phyloP scores from a whole-genome alignment of 2,113 vertebrate species.

The Dromiciops gliroides region DNA sequence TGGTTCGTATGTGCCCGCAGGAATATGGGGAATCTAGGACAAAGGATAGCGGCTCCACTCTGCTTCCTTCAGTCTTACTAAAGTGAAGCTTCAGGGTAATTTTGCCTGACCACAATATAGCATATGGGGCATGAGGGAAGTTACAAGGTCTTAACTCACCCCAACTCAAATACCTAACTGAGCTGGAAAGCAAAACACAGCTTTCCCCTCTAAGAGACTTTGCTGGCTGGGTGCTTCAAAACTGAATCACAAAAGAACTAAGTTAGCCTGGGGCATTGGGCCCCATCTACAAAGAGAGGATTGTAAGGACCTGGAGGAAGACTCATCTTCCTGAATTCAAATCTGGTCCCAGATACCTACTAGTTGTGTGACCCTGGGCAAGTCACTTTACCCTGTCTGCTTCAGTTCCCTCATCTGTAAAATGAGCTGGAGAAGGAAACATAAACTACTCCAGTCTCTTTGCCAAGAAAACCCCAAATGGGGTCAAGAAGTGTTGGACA shows the following conservation, averaged over 20 bases:
- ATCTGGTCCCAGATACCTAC: background rate
- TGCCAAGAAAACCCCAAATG: background rate
- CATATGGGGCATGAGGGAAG: background rate
- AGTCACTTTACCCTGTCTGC: background rate
- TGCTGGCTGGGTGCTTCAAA: background rate
- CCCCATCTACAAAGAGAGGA: background rate
- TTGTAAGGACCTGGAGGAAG: background rate
- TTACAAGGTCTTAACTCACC: background rate
- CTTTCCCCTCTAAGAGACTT: background rate
- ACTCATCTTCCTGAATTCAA: background rate
- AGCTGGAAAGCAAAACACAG: background rate
- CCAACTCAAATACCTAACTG: background rate
- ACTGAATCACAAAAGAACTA: background rate
- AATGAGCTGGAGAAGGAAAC: background rate
- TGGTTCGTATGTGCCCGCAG: background rate
- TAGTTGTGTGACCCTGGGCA: background rate
- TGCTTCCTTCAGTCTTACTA: background rate
- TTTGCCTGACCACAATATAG: background rate
- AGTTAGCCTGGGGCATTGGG: background rate
- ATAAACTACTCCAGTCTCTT: no score
- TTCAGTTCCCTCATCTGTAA: background rate
- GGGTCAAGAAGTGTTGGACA: background rate
- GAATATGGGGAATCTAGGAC: background rate
- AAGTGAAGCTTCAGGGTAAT: background rate
- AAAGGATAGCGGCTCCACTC: background rate